Percentiles rank a stretch among this genome's conserved stretches.
These are phyloP conservation scores for Arrhopalites spinosus DNA, from an alignment of 2,888 invertebrate species.

Conservation along the genomic window DNA sequence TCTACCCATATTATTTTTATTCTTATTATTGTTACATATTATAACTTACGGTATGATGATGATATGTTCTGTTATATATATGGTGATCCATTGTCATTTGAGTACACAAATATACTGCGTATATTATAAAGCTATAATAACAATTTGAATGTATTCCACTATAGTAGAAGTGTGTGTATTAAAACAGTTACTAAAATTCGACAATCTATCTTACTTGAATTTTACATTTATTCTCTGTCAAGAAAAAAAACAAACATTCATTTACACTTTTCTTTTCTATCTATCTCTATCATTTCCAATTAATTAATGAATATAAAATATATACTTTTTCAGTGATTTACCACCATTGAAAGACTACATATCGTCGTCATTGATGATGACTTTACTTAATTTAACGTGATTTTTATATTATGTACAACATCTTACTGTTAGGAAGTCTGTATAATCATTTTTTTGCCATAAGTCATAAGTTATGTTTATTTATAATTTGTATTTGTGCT, in stretches of 20 bases:
- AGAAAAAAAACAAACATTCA: neutral
- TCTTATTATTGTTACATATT: slow-evolving; percentile 19
- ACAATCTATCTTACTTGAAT: slow-evolving; percentile 31
- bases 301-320: neutral
- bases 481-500: slow-evolving; percentile 24
- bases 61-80: slow-evolving; percentile 34
- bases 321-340: neutral
- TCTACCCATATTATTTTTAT: slow-evolving; percentile 27
- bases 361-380: neutral
- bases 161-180: slow-evolving; percentile 28
- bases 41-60: slow-evolving; percentile 34
- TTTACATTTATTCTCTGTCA: slow-evolving; percentile 10
- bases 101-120: slow-evolving; percentile 33
- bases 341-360: slow-evolving; percentile 16
- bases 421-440: slow-evolving; percentile 19
- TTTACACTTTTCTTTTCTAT: neutral
- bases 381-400: slow-evolving; percentile 16
- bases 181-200: slow-evolving; percentile 35
- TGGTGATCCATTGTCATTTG: slow-evolving; percentile 37
- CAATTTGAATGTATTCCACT: slow-evolving; percentile 38
- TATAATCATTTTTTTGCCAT: slow-evolving; percentile 21
- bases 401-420: slow-evolving; percentile 19
- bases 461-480: slow-evolving; percentile 25
- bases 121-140: slow-evolving; percentile 22
- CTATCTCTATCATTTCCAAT: neutral